A percentile compares a stretch with the other conserved stretches of the same genome.
phyloP scores from a whole-genome alignment of 2,888 invertebrate genomes.

The Caenorhabditis sinica region DNA sequence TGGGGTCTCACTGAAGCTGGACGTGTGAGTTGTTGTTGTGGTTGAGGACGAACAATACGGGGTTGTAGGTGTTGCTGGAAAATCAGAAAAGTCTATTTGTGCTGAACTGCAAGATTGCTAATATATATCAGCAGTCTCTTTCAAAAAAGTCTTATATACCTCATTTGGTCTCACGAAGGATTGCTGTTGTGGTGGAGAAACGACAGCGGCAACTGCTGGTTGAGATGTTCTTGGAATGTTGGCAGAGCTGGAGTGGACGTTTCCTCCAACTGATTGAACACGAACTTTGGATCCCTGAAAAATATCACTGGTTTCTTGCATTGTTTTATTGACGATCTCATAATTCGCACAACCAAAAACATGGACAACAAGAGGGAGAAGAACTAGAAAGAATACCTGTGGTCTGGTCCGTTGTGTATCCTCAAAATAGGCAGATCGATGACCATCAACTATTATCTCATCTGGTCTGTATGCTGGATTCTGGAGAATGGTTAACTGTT shows the following conservation, averaged over 20 bases:
- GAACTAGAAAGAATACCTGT: constrained; percentile 35
- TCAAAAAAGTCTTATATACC: neutral
- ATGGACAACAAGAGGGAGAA: constrained; percentile 19
- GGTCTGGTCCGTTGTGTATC: constrained; percentile 69
- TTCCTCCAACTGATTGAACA: constrained; percentile 56
- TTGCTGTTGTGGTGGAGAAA: constrained; percentile 49
- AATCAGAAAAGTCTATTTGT: too few relatives aligned
- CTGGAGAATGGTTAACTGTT: constrained; percentile 45
- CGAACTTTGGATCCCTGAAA: constrained; percentile 46
- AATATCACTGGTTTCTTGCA: neutral
- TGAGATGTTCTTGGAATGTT: constrained; percentile 47
- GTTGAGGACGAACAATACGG: constrained; percentile 53
- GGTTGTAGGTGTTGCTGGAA: constrained; percentile 45
- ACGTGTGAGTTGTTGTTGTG: constrained; percentile 36
- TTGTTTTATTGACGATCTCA: neutral
- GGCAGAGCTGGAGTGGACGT: constrained; percentile 62
- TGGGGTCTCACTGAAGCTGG: constrained; percentile 49
- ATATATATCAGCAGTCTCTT: too few relatives aligned
- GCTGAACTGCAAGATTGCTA: too few relatives aligned
- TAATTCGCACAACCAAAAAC: constrained; percentile 10
- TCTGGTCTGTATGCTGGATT: constrained; percentile 68
- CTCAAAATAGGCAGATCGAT: constrained; percentile 69
- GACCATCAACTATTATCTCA: constrained; percentile 69
- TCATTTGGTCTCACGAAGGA: constrained; percentile 45
- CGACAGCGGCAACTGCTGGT: constrained; percentile 39